Percentiles rank a stretch among this genome's conserved stretches.
phyloP scores from a whole-genome alignment of 2,113 vertebrate genomes.

The Microtus richardsoni region DNA sequence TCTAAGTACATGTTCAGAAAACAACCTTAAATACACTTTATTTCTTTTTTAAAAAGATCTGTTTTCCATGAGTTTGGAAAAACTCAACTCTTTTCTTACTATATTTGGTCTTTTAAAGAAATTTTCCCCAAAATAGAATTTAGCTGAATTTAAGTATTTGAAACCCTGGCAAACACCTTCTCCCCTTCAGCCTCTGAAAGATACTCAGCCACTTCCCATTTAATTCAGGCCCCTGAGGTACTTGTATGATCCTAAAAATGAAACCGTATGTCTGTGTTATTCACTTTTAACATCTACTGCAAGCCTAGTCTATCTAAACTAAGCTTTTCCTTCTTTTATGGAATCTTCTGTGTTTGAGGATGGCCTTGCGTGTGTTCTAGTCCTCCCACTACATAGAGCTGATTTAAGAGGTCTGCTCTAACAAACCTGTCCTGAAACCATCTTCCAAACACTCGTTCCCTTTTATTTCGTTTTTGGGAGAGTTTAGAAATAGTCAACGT shows the following conservation, averaged over 20 bases:
- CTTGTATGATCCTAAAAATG: neutral
- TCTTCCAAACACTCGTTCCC: neutral
- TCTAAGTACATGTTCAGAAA: neutral
- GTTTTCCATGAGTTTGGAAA: conserved; percentile 32
- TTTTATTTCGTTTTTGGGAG: neutral
- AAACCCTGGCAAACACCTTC: conserved; percentile 35
- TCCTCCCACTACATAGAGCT: no score
- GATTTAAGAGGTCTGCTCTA: neutral
- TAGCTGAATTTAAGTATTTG: conserved; percentile 39
- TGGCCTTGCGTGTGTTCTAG: neutral
- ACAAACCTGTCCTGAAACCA: neutral
- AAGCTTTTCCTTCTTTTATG: no score
- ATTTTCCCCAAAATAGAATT: conserved; percentile 21
- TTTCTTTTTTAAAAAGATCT: conserved; percentile 1
- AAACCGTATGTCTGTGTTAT: neutral
- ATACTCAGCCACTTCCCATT: neutral
- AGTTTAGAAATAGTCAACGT: neutral
- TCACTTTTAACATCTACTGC: neutral
- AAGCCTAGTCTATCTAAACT: neutral
- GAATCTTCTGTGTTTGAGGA: neutral
- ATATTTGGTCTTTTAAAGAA: conserved; percentile 46
- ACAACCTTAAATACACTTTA: neutral
- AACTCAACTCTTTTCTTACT: neutral
- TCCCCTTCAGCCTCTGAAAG: conserved; percentile 34
- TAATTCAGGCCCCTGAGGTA: neutral